These are phyloP conservation scores for Bettongia penicillata DNA, from an alignment of 2,113 vertebrate species.

Conservation along the genomic window DNA sequence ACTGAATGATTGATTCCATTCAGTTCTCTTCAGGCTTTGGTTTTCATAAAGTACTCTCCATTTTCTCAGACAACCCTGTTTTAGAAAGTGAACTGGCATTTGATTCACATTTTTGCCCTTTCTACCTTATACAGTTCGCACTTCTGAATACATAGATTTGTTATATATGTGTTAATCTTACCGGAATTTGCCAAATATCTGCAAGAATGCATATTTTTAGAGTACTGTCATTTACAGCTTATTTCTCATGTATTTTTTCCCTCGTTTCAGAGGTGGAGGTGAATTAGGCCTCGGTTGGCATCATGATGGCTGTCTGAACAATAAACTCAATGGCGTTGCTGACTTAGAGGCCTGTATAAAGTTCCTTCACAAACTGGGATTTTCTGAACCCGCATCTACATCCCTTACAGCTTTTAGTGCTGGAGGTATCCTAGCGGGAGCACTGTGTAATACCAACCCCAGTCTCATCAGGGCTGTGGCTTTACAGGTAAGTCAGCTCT, in stretches of 20 bases:
- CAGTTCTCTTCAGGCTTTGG: slow-evolving; percentile 7
- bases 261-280: slow-evolving; percentile 92
- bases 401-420: slow-evolving; percentile 91
- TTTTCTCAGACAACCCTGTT: neutral
- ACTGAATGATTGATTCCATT: slow-evolving; percentile 16
- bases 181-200: neutral
- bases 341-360: slow-evolving; percentile 92
- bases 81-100: neutral
- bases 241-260: slow-evolving; percentile 42
- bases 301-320: slow-evolving; percentile 85
- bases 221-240: neutral
- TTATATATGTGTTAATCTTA: slow-evolving; percentile 46
- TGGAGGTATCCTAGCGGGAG: slow-evolving; percentile 93
- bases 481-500: slow-evolving; percentile 88
- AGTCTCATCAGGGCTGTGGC: slow-evolving; percentile 88
- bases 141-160: slow-evolving; percentile 23
- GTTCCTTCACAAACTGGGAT: slow-evolving; percentile 88
- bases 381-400: slow-evolving; percentile 89
- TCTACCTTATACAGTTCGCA: slow-evolving; percentile 21
- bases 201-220: neutral
- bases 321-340: slow-evolving; percentile 90
- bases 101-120: slow-evolving; percentile 13
- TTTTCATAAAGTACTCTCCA: slow-evolving; percentile 46
- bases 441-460: slow-evolving; percentile 91
- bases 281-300: slow-evolving; percentile 94